phyloP scores from a whole-genome alignment of 2,797 vertebrate species.

The Tapera naevia region DNA sequence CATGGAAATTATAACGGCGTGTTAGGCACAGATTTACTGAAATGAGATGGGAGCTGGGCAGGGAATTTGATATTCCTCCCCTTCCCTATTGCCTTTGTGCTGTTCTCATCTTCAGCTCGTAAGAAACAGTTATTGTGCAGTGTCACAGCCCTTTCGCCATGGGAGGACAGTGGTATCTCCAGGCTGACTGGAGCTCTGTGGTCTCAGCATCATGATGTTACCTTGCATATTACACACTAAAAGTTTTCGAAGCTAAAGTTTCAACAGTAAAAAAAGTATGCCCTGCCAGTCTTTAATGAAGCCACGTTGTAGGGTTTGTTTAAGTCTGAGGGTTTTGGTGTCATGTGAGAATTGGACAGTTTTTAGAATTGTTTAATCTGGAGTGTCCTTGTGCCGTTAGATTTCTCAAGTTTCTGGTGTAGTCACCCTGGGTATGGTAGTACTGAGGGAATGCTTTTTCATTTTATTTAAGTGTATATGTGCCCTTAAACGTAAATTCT shows the following conservation, averaged over 20 bases:
- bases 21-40: background rate
- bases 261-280: too few species aligned
- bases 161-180: background rate
- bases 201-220: background rate
- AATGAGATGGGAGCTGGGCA: background rate
- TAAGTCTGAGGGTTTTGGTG: background rate
- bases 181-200: fast-evolving
- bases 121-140: background rate
- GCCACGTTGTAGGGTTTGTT: background rate
- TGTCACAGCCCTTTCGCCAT: background rate
- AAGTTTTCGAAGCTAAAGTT: too few species aligned
- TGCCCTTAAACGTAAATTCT: background rate
- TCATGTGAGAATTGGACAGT: background rate
- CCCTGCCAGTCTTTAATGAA: background rate
- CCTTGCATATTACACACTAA: too few species aligned
- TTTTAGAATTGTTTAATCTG: background rate
- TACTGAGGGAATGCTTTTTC: background rate
- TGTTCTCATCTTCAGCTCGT: background rate
- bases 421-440: background rate
- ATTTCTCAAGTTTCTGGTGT: background rate
- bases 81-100: background rate
- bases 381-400: background rate
- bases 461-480: background rate
- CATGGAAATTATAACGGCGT: background rate
- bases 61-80: background rate